phyloP scores from a whole-genome alignment of 2,797 vertebrate species.

The Buphagus erythrorhynchus region DNA sequence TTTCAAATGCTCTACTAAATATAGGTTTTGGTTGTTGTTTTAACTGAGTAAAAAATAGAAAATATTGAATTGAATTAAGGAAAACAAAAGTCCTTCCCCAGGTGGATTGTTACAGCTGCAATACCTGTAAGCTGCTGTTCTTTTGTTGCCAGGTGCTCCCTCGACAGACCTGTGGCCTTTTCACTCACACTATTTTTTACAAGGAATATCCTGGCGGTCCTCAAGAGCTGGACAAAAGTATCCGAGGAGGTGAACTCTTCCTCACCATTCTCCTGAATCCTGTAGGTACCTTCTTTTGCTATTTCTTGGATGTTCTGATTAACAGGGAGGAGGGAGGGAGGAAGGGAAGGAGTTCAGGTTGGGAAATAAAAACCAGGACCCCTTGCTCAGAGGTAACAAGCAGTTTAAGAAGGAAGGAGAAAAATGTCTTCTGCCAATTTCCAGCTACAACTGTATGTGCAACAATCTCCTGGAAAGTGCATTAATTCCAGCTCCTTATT shows the following conservation, averaged over 20 bases:
- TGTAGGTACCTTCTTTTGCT: constrained; percentile 79
- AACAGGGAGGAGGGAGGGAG: neutral
- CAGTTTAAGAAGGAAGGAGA: neutral
- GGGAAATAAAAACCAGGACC: neutral
- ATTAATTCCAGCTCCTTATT: neutral
- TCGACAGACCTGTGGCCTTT: constrained; percentile 96
- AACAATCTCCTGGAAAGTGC: neutral
- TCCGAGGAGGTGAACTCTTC: constrained; percentile 94
- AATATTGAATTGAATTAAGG: neutral
- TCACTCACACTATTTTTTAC: constrained; percentile 98
- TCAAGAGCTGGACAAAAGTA: constrained; percentile 96
- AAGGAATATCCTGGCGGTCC: constrained; percentile 96
- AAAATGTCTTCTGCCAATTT: neutral
- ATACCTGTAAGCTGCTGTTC: neutral
- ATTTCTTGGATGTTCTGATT: neutral
- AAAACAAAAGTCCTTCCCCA: neutral
- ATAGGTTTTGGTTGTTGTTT: neutral
- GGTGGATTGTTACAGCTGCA: neutral
- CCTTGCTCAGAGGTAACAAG: neutral
- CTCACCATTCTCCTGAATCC: constrained; percentile 96
- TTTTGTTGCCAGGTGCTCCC: constrained; percentile 87
- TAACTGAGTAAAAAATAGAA: neutral
- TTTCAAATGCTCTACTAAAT: neutral
- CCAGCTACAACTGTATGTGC: neutral
- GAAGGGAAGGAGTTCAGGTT: neutral